phyloP scores from a whole-genome alignment of 2,797 vertebrate species.

The Chelon auratus region DNA sequence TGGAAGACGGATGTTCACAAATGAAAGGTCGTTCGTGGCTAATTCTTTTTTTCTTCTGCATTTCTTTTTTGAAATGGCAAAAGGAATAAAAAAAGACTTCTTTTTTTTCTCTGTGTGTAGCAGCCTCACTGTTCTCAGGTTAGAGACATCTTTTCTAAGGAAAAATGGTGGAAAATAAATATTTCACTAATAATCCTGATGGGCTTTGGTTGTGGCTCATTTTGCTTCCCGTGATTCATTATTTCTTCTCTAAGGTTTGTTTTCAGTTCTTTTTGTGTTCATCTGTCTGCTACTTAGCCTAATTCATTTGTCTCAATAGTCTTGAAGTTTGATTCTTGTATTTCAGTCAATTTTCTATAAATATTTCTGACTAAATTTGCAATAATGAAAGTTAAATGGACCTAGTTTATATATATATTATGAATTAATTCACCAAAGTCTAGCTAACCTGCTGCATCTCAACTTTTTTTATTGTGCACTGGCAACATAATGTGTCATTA shows the following conservation, averaged over 20 bases:
- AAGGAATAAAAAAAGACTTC: constrained; percentile 40
- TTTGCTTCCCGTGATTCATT: constrained; percentile 15
- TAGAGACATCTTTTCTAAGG: constrained; percentile 81
- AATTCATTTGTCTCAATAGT: background rate
- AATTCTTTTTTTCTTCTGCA: constrained; percentile 36
- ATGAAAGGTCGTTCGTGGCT: constrained; percentile 70
- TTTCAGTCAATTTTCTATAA: too few relatives aligned
- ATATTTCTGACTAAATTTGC: background rate
- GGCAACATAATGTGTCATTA: background rate
- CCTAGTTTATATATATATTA: too few relatives aligned
- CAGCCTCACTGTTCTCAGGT: constrained; percentile 82
- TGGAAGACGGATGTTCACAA: constrained; percentile 60
- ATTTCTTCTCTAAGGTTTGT: constrained; percentile 2
- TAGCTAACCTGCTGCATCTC: background rate
- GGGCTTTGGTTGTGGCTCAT: constrained; percentile 50
- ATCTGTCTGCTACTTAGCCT: background rate
- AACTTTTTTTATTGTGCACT: background rate
- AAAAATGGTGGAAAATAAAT: constrained; percentile 77
- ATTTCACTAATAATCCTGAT: constrained; percentile 62
- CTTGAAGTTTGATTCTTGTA: too few relatives aligned
- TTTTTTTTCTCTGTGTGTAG: constrained; percentile 61
- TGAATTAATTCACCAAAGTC: too few relatives aligned
- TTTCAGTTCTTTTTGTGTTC: background rate
- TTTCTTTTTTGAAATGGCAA: constrained; percentile 68
- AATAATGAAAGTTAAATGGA: background rate